Evolutionary conservation across 2,113 vertebrate species (phyloP), one percentile per base, ranked within the genome.

Genomic region (Pelecanus crispus): DNA sequence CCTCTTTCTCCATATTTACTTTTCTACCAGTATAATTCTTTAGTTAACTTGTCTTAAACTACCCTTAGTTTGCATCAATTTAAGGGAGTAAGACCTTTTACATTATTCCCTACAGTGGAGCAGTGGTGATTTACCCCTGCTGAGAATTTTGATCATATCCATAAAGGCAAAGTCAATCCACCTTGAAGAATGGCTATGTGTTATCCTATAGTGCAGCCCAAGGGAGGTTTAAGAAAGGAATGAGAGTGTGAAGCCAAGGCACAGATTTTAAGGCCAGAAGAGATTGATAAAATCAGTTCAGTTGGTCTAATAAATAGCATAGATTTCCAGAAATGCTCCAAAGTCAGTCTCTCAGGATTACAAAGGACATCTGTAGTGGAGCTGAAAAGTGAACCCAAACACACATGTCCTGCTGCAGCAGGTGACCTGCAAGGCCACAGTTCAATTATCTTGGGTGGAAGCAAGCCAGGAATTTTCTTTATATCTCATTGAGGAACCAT

Each of bases 241-340:
- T 15, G 11, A 82, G 20, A 9, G 0, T 28, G 32, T 61, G 61
- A 82, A 91, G 68, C 29, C 38, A 95, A 81, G 26, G 31, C 61
- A 89, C 31, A 85, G 61, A 88, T 95, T 95, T 81, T 91, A 92
- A 78, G 59, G 38, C 77, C 40, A 75, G 84, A 83, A 90, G 50
- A 63, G 65, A 89, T 1, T 31, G 68, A 67, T 85, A 67, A 81
- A 95, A 95, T 80, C 53, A 52, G 31, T 72, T 72, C 3, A 5
- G 44, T 55, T 91, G 32, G 91, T 92, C 52, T 88, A 34, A 21
- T 47, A 58, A 92, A 77, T 17, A 93, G 31, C 66, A 80, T 9
- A 73, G 58, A 53, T 74, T 50, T 67, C 47, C 26, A 75, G 73
- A 87, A 84, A 78, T 49, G 36, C n/a, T 82, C 36, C 52, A 31